A percentile compares a stretch with the other conserved stretches of the same genome.
phyloP scores from a whole-genome alignment of 30 jellyfish, hydroid and myxozoan genomes.

The Hydractinia symbiolongicarpus region DNA sequence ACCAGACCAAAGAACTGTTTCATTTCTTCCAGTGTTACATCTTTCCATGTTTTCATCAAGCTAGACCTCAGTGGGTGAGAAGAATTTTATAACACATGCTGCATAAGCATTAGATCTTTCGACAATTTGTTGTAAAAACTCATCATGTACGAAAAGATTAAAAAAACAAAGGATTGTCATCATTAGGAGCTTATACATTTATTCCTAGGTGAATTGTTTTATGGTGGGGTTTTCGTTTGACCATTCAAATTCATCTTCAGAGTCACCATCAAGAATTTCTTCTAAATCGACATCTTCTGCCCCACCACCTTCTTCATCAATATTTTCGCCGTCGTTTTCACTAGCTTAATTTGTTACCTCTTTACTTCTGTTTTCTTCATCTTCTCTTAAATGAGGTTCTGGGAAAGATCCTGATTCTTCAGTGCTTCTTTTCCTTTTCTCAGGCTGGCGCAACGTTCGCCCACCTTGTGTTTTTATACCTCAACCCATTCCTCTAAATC shows the following conservation, averaged over 20 bases:
- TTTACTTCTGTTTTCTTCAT: neutral
- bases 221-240: slow-evolving; percentile 8
- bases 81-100: neutral
- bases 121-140: slow-evolving; percentile 5
- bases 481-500: neutral
- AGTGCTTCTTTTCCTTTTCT: neutral
- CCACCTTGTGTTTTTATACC: neutral
- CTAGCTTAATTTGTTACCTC: neutral
- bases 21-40: slow-evolving; percentile 24
- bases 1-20: slow-evolving; percentile 24
- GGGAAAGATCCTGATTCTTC: neutral
- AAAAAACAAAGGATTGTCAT: slow-evolving; percentile 19
- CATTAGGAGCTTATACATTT: slow-evolving; percentile 8
- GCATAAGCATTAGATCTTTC: slow-evolving; percentile 25
- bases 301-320: neutral
- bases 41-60: neutral
- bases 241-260: slow-evolving; percentile 17
- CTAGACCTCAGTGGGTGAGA: slow-evolving; percentile 27
- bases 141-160: slow-evolving; percentile 5
- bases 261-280: neutral
- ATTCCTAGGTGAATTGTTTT: neutral
- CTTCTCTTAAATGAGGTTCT: neutral
- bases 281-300: slow-evolving; percentile 3
- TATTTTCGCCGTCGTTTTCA: neutral
- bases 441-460: neutral